Conservation (phyloP, 2,888 invertebrate genomes). For the Branchellion lobata region DNA sequence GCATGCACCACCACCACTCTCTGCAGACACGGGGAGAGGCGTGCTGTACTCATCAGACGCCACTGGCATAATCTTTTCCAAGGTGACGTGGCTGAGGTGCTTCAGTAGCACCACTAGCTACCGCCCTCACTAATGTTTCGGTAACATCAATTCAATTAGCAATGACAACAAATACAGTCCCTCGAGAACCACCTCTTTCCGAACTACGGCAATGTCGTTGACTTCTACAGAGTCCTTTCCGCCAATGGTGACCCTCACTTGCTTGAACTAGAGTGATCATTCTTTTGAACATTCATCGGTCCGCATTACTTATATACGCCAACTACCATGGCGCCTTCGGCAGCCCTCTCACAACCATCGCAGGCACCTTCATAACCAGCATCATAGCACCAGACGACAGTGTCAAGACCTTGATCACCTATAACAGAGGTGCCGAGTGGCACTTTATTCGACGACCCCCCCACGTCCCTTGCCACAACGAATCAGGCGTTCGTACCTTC, state of each 20-base stretch:
- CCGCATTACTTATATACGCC: background rate
- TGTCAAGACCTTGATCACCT: conserved; percentile 60
- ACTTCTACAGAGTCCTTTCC: conserved; percentile 58
- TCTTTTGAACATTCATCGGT: background rate
- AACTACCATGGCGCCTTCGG: too few species aligned
- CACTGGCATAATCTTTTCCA: conserved; percentile 58
- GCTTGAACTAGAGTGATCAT: too few species aligned
- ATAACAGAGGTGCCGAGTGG: conserved; percentile 60
- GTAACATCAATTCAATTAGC: too few species aligned
- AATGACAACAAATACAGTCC: too few species aligned
- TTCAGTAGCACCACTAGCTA: too few species aligned
- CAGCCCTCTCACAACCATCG: background rate
- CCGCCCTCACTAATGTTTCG: too few species aligned
- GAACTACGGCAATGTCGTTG: conserved; percentile 58
- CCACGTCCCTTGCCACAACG: conserved; percentile 56
- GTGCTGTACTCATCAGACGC: conserved; percentile 59
- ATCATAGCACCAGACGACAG: conserved; percentile 58
- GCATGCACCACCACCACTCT: too few species aligned
- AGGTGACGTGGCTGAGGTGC: background rate
- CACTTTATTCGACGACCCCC: conserved; percentile 55
- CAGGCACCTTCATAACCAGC: conserved; percentile 60
- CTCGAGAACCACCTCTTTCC: conserved; percentile 59
- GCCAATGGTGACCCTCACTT: too few species aligned
- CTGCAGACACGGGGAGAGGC: conserved; percentile 61
- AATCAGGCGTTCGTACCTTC: conserved; percentile 45